Evolutionary conservation across 2,888 invertebrate genomes (phyloP).

Genomic region (Melanostoma scalare): DNA sequence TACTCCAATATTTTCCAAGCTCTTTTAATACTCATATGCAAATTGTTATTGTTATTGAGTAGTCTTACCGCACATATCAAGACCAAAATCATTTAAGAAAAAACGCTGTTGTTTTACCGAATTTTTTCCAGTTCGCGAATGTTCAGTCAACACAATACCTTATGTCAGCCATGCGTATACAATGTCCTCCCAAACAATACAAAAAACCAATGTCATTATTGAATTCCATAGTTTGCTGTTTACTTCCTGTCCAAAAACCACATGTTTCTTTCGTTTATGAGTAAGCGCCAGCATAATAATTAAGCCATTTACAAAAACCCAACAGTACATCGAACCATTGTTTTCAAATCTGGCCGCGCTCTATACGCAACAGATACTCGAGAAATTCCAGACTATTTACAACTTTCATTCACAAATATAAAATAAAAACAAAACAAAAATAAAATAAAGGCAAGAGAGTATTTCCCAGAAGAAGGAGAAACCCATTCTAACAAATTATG

Average conservation of each 20-base stretch:
- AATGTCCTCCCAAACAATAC: neutral
- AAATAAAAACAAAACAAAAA: neutral
- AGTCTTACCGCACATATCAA: too few relatives aligned
- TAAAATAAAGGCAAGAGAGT: too few relatives aligned
- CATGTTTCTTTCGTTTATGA: constrained; percentile 41
- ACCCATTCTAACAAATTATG: constrained; percentile 58
- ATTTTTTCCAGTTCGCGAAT: neutral
- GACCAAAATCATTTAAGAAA: too few relatives aligned
- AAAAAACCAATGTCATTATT: constrained; percentile 1
- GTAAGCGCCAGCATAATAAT: constrained; percentile 42
- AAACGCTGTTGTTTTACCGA: too few relatives aligned
- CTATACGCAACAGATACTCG: neutral
- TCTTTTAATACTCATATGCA: too few relatives aligned
- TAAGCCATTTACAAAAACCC: constrained; percentile 52
- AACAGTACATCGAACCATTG: constrained; percentile 29
- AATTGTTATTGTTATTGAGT: too few relatives aligned
- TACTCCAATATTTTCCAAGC: too few relatives aligned
- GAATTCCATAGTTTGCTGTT: constrained; percentile 11
- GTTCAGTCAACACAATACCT: neutral
- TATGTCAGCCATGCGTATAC: neutral
- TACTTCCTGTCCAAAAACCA: constrained; percentile 12
- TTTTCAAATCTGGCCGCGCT: neutral
- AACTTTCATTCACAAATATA: neutral
- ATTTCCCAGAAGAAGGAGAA: constrained; percentile 47
- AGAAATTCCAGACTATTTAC: constrained; percentile 10